phyloP scores from a whole-genome alignment of 23 tunicate species.

The Botrylloides violaceus region DNA sequence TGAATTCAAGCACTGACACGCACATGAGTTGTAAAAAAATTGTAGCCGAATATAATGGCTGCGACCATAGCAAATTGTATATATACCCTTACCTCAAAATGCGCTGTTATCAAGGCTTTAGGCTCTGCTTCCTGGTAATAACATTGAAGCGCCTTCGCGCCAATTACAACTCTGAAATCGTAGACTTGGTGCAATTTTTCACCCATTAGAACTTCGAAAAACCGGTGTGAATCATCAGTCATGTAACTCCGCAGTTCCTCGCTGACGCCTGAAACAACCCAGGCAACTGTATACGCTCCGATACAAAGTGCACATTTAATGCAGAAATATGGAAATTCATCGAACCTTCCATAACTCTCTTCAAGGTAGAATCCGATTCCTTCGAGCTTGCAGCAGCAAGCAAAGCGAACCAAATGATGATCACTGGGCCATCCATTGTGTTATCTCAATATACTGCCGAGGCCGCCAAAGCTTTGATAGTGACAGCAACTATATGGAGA shows the following conservation, averaged over 20 bases:
- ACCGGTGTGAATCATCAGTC: neutral
- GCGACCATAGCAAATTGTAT: neutral
- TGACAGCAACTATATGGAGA: neutral
- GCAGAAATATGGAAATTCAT: no score
- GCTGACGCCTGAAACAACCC: neutral
- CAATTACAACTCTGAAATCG: neutral
- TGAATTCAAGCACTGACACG: neutral
- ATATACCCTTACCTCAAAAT: neutral
- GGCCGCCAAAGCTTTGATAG: no score
- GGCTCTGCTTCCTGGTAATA: neutral
- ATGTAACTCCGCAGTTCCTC: neutral
- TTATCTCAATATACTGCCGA: no score
- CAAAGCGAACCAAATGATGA: no score
- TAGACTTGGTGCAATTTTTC: neutral
- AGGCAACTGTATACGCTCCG: no score
- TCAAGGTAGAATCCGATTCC: no score
- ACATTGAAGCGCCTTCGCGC: neutral
- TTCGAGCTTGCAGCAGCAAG: no score
- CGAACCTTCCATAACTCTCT: no score
- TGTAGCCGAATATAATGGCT: neutral
- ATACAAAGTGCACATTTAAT: no score
- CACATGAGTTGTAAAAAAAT: no score
- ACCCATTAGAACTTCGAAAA: neutral
- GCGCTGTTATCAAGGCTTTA: neutral
- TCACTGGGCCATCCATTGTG: no score